Evolutionary conservation across 2,113 vertebrate genomes (phyloP), one percentile per base, ranked within the genome.

Genomic region (Columbina picui): DNA sequence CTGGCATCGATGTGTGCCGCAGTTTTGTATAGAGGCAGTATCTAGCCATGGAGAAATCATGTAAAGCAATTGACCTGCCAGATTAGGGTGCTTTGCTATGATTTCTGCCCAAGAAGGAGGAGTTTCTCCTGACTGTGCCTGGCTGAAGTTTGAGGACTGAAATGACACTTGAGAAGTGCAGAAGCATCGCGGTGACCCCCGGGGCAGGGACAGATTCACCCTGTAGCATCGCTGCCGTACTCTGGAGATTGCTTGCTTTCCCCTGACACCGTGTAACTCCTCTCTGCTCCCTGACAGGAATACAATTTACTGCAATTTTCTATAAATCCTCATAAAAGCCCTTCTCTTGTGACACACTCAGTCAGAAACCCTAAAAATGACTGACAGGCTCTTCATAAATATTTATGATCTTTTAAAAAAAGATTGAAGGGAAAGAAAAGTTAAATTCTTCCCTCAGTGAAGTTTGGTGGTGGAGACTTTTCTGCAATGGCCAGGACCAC

Each of bases 351-450:
- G 96, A 95, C 96, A 97, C 87, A 84, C 88, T 92, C 91, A 96
- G 96, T 97, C 96, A 96, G 94, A 96, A 96, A 94, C 94, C 93
- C 96, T 96, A 96, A 94, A 97, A 95, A 90, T 97, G 96, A 97
- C 76, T 96, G 96, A 92, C 96, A 96, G 83, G 73, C 12, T 84
- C 88, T 84, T 96, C 92, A 97, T 97, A 96, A 97, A 97, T 96
- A 97, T 96, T 97, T 96, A 97, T 96, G 86, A 96, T 69, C 80
- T 86, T 45, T 92, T 93, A 93, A 97, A 96, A 95, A 97, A 96
- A 93, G 84, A 78, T 29, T n/a, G 94, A 87, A 93, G 94, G 41
- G 87, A 76, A 95, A 94, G 87, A 87, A 94, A 94, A 95, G 91
- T 96, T 89, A 52, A 64, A 70, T 84, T 90, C 65, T 95, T 78